Evolutionary conservation across 2,797 vertebrate species (phyloP), one percentile per base, ranked within the genome.

Genomic region (Pseudochirops corinnae): DNA sequence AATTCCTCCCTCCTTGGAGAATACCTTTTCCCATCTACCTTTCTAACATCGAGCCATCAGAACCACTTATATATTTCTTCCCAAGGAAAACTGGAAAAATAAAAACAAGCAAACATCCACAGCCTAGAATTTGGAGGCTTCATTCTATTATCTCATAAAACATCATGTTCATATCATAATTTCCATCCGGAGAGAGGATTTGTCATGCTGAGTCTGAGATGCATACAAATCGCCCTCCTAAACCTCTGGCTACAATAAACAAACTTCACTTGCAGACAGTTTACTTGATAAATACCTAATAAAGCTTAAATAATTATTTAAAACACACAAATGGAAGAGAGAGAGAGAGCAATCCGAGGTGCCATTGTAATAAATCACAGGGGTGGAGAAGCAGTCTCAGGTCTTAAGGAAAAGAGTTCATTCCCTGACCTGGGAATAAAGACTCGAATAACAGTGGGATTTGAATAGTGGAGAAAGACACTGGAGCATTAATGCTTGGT

Each of bases 221-320:
- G 97, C 98, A 98, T 98, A 97, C 92, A 95, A 97, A 98, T 98
- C 39, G 67, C 96, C 97, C 93, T 95, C 97, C 97, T 98, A 93
- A 98, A 98, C 97, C 98, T 97, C 96, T 94, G 96, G 95, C 97
- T 98, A 98, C 96, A 98, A 98, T 97, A 98, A 98, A 97, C 95
- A 96, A 98, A 98, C 96, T 98, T 98, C 97, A 97, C 62, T 94
- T 95, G 94, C 97, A 55, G 96, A 98, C 98, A 98, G 97, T 96
- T 98, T 98, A 95, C 96, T 98, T 98, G 98, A 98, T 97, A 98
- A 98, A 98, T 98, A 97, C 96, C 97, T 98, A 98, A 98, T 98
- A 98, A 96, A 98, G 96, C 97, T 98, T 98, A 98, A 98, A 98
- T 98, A 98, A 98, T 98, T 98, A 98, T 97, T 98, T 98, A 96